Base-by-base conservation (phyloP, 2,888 invertebrate genomes). In the Criorhina ranunculi region DNA sequence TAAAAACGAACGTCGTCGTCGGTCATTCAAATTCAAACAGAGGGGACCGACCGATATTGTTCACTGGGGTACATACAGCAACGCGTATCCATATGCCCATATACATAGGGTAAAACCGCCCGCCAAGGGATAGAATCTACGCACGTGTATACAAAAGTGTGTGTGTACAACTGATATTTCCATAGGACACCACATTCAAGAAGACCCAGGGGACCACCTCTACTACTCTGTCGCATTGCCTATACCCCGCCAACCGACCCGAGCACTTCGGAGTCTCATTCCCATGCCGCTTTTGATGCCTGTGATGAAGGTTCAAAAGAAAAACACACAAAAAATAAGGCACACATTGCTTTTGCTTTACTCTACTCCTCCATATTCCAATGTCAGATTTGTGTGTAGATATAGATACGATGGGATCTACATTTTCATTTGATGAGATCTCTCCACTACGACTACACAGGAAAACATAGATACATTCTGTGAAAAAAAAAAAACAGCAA, bases 381-480 rank as follows among this genome's bases (percentile, higher is more conserved):
- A 85, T 85, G 75, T 76, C 85, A 80, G 46, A 64, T 79, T 78
- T 72, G 29, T 35, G 49, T 69, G 35, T 53, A 40, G 55, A 51
- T 6, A 24, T 62, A 67, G 51, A 57, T 64, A 29, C 69, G 80
- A 46, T 79, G 80, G 75, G 85, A 85, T 85, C 85, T 80, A 76
- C 75, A 76, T 85, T 80, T 80, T 80, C 85, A 80, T 70, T 70
- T 60, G 53, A 72, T 85, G 76, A 79, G 75, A 85, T 85, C 85
- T 85, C 75, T 66, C 53, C 24, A 53, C 57, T 62, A 55, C 62
- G n/a, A n/a, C n/a, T n/a, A 49, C 49, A 59, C 40, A 57, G 40
- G 51, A 19, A 64, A 8, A 15, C 29, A 62, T 69, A 69, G 42
- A 69, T 59, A 19, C 37, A 44, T 12, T 76, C 7, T 57, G 55